Evolutionary conservation across 2,113 vertebrate genomes (phyloP).

Genomic region (Colius striatus): DNA sequence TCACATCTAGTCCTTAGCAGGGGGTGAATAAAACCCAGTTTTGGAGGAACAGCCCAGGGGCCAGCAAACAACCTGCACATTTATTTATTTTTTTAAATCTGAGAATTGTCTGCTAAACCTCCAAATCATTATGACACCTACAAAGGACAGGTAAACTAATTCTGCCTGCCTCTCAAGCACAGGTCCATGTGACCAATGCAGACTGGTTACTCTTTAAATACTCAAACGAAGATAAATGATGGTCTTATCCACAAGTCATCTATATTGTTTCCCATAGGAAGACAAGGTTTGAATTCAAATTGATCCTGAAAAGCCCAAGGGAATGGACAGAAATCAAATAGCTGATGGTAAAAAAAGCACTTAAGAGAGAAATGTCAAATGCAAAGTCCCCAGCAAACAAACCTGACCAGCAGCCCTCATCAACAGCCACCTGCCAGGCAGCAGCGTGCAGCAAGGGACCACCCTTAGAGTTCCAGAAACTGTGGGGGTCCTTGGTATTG

Average conservation of each 20-base stretch:
- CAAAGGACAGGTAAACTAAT: neutral
- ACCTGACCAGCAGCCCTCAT: too few species aligned
- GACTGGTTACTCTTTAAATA: neutral
- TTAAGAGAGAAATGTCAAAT: neutral
- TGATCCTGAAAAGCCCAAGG: neutral
- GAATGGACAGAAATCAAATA: neutral
- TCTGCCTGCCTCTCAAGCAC: neutral
- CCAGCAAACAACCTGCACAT: neutral
- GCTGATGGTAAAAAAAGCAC: neutral
- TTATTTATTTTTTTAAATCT: neutral
- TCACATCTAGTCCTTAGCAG: neutral
- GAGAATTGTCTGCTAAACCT: neutral
- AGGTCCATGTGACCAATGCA: neutral
- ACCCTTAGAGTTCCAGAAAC: neutral
- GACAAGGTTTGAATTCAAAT: neutral
- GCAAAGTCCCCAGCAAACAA: neutral
- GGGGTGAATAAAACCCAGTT: neutral
- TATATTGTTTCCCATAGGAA: neutral
- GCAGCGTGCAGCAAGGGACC: neutral
- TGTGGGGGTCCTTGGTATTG: neutral
- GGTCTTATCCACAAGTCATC: neutral
- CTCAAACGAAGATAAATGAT: slow-evolving; percentile 12
- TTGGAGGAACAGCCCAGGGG: neutral
- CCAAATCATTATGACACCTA: neutral
- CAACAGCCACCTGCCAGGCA: neutral